A percentile compares a stretch with the other conserved stretches of the same genome.
Evolutionary conservation across 64 coral and sea anemone genomes (phyloP).

Genomic region (Montipora sp.): DNA sequence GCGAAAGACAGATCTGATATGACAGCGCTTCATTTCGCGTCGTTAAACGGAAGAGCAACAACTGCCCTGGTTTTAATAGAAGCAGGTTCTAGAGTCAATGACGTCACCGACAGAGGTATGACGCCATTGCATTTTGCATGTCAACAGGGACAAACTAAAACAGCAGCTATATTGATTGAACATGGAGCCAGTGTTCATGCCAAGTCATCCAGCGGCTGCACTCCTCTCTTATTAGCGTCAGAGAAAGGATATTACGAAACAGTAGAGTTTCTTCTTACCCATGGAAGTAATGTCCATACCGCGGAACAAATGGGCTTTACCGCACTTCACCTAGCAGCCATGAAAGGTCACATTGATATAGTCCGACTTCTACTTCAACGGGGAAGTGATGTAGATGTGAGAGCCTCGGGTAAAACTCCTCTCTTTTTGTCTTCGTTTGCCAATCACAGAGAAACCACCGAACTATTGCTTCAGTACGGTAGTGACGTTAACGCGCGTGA

Average conservation of each 20-base stretch:
- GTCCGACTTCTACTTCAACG: constrained; percentile 64
- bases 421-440: constrained; percentile 69
- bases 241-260: constrained; percentile 70
- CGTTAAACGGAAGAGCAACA: constrained; percentile 57
- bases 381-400: constrained; percentile 78
- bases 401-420: constrained; percentile 81
- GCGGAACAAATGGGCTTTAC: constrained; percentile 84
- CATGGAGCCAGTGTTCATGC: constrained; percentile 68
- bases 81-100: constrained; percentile 62
- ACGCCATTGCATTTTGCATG: constrained; percentile 78
- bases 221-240: constrained; percentile 73
- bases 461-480: constrained; percentile 69
- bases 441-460: constrained; percentile 62
- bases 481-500: constrained; percentile 81
- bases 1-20: constrained; percentile 72
- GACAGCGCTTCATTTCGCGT: constrained; percentile 75
- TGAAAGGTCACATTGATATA: constrained; percentile 67
- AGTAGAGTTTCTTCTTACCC: constrained; percentile 61
- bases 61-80: constrained; percentile 75
- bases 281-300: constrained; percentile 62
- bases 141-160: constrained; percentile 72
- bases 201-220: constrained; percentile 72
- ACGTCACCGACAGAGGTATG: constrained; percentile 72
- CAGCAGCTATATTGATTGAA: constrained; percentile 64
- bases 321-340: constrained; percentile 77